Evolutionary conservation across 2,888 invertebrate genomes (phyloP).

Genomic region (Lepidochitona cinerea): DNA sequence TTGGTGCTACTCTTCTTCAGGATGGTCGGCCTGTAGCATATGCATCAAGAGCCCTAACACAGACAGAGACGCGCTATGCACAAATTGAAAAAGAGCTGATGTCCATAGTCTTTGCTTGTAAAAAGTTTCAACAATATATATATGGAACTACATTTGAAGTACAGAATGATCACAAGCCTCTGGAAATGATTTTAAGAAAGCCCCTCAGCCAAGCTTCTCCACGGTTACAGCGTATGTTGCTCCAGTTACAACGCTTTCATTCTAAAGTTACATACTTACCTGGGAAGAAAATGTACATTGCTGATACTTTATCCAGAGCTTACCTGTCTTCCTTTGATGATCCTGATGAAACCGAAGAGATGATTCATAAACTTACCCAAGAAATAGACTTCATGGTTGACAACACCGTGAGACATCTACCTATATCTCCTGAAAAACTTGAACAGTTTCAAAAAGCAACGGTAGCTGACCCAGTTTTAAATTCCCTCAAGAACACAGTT

Average conservation of each 20-base stretch:
- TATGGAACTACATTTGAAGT: slow-evolving; percentile 23
- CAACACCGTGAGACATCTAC: not conserved
- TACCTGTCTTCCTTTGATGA: not conserved
- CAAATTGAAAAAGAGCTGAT: slow-evolving; percentile 34
- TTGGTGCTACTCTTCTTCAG: slow-evolving; percentile 30
- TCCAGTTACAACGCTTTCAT: slow-evolving; percentile 24
- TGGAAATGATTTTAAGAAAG: slow-evolving; percentile 21
- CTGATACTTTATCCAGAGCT: slow-evolving; percentile 36
- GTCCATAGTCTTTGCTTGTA: slow-evolving; percentile 25
- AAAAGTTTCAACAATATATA: slow-evolving; percentile 29
- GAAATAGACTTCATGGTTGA: slow-evolving; percentile 23
- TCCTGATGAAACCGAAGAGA: not conserved
- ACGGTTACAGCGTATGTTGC: slow-evolving; percentile 25
- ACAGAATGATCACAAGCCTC: slow-evolving; percentile 33
- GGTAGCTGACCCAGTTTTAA: not conserved
- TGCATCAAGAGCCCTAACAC: slow-evolving; percentile 32
- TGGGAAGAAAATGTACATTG: slow-evolving; percentile 33
- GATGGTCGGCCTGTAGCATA: slow-evolving; percentile 28
- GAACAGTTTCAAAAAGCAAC: not conserved
- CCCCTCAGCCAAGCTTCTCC: slow-evolving; percentile 15
- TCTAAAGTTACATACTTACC: slow-evolving; percentile 22
- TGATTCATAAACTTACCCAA: not conserved
- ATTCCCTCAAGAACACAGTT: not conserved
- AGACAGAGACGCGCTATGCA: slow-evolving; percentile 30
- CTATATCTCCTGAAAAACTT: not conserved